phyloP scores from a whole-genome alignment of 2,888 invertebrate genomes.

The Nezara viridula region DNA sequence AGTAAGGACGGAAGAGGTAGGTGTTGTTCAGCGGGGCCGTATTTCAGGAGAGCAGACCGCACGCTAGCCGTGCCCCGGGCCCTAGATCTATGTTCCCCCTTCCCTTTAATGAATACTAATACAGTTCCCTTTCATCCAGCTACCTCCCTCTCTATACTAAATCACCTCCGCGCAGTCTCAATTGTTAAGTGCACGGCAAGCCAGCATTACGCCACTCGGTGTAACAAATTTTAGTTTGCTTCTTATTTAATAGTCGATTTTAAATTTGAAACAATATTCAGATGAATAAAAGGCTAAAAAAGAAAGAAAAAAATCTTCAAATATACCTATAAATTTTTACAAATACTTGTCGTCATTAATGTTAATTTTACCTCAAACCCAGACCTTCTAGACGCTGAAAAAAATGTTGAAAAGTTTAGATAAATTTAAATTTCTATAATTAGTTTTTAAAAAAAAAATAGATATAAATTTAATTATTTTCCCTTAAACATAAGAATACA shows the following conservation, averaged over 20 bases:
- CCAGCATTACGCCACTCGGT: neutral
- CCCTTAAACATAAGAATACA: too few species aligned
- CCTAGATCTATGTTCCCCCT: neutral
- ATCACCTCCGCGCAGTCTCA: neutral
- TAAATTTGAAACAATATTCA: neutral
- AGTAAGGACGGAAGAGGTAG: neutral
- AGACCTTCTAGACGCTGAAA: too few species aligned
- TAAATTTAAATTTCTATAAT: too few species aligned
- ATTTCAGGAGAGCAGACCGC: neutral
- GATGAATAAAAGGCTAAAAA: too few species aligned
- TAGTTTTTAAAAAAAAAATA: too few species aligned
- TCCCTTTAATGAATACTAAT: neutral
- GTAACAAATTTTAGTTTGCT: neutral
- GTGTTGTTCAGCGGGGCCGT: neutral
- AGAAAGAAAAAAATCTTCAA: too few species aligned
- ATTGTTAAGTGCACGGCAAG: neutral
- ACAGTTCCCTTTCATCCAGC: neutral
- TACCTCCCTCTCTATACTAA: neutral
- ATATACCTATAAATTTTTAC: too few species aligned
- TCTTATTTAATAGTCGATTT: neutral
- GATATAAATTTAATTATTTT: too few species aligned
- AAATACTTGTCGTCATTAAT: too few species aligned
- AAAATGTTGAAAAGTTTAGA: too few species aligned
- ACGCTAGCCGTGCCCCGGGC: neutral
- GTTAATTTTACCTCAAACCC: too few species aligned